phyloP scores from a whole-genome alignment of 2,113 vertebrate genomes.

The Oreocharis arfaki region DNA sequence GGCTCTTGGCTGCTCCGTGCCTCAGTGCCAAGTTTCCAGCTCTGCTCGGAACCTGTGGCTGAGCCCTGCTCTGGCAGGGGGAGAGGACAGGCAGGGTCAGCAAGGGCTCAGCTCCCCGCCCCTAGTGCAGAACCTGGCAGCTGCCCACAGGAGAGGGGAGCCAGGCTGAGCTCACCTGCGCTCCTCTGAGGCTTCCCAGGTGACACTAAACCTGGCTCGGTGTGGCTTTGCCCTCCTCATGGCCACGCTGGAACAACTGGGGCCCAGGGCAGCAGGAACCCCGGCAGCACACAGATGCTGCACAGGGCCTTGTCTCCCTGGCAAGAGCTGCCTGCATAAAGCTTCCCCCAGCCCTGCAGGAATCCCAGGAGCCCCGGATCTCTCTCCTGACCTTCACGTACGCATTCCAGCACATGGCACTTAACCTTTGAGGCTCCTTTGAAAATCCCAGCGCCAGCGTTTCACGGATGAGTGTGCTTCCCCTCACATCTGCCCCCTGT shows the following conservation, averaged over 20 bases:
- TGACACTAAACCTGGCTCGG: not conserved
- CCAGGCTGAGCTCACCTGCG: not conserved
- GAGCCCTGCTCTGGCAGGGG: not conserved
- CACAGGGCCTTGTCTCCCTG: not conserved
- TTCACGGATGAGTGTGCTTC: not conserved
- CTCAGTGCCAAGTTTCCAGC: slow-evolving; percentile 18
- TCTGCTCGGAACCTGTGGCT: not conserved
- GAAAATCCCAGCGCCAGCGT: not conserved
- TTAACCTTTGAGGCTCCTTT: slow-evolving; percentile 35
- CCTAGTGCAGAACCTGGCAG: not conserved
- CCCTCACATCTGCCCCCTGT: slow-evolving; percentile 20
- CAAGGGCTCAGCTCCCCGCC: not conserved
- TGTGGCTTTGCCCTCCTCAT: not conserved
- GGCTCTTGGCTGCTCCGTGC: not conserved
- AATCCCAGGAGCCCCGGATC: not conserved
- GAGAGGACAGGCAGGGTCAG: not conserved
- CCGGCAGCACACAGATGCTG: not conserved
- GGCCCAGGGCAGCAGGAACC: not conserved
- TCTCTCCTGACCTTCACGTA: not conserved
- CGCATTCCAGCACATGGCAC: not conserved
- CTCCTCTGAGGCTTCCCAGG: not conserved
- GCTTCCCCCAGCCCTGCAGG: not conserved
- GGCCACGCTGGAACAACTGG: rapidly evolving
- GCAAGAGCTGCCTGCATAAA: not conserved
- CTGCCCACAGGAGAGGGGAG: not conserved